phyloP scores from a whole-genome alignment of 2,888 invertebrate genomes.

The Poecilobothrus nobilitatus region DNA sequence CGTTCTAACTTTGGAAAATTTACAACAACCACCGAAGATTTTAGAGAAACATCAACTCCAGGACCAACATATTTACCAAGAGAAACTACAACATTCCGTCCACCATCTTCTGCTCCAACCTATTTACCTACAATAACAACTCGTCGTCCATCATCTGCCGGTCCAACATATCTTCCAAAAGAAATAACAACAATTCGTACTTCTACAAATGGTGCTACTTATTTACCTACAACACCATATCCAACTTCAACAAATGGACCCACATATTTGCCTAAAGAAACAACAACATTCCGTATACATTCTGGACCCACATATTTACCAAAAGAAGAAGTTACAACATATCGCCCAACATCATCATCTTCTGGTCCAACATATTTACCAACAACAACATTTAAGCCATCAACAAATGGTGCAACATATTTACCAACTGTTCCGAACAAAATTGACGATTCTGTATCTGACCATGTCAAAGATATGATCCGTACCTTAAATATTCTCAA shows the following conservation, averaged over 20 bases:
- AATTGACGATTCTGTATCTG: constrained; percentile 45
- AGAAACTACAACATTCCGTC: constrained; percentile 12
- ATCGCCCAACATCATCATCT: background rate
- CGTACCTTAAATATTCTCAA: constrained; percentile 57
- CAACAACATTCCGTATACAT: background rate
- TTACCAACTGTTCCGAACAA: constrained; percentile 23
- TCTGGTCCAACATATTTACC: constrained; percentile 14
- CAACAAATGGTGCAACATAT: constrained; percentile 20
- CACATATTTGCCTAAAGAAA: constrained; percentile 30
- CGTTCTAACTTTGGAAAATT: constrained; percentile 2
- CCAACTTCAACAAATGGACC: constrained; percentile 32
- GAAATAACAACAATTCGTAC: constrained; percentile 5
- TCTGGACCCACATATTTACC: constrained; percentile 19
- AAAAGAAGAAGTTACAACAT: background rate
- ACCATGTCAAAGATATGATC: constrained; percentile 61
- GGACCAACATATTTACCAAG: constrained; percentile 36
- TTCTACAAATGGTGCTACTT: background rate
- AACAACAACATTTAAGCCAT: constrained; percentile 10
- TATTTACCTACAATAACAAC: constrained; percentile 17
- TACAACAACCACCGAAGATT: constrained; percentile 25
- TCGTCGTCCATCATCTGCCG: constrained; percentile 5
- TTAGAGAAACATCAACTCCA: constrained; percentile 27
- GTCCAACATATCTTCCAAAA: constrained; percentile 11
- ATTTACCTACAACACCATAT: constrained; percentile 15
- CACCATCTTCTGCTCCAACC: constrained; percentile 17